Evolutionary conservation across 2,888 invertebrate species (phyloP).

Genomic region (Tyria jacobaeae): DNA sequence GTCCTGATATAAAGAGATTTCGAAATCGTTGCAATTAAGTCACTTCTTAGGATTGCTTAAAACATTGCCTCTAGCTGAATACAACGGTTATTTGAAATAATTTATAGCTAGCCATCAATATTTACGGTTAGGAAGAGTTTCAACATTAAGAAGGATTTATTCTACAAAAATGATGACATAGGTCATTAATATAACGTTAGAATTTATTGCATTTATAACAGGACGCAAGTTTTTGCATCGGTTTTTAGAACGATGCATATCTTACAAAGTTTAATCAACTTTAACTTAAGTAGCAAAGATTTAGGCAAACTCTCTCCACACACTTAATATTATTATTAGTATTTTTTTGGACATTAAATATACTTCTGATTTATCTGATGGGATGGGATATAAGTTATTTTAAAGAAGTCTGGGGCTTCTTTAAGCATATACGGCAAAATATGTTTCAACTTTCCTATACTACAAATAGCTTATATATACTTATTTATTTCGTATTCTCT

Average conservation of each 20-base stretch:
- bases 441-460: too few species aligned
- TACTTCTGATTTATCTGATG: not conserved
- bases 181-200: conserved; percentile 19
- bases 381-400: too few species aligned
- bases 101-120: conserved; percentile 17
- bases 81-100: conserved; percentile 21
- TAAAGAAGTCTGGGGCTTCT: too few species aligned
- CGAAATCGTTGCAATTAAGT: not conserved
- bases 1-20: conserved; percentile 13
- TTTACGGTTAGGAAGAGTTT: too few species aligned
- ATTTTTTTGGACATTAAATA: not conserved
- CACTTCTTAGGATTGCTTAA: not conserved
- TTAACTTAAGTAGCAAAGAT: conserved; percentile 1
- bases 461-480: too few species aligned
- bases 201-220: conserved; percentile 22
- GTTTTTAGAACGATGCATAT: conserved; percentile 7
- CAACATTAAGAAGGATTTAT: too few species aligned
- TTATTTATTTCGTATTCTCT: too few species aligned
- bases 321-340: too few species aligned
- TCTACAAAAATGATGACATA: conserved; percentile 13
- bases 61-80: conserved; percentile 5
- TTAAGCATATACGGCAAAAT: too few species aligned
- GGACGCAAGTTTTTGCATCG: conserved; percentile 11
- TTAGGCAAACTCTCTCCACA: not conserved
- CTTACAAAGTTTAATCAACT: conserved; percentile 12